Percentiles rank a stretch among this genome's conserved stretches.
phyloP scores from a whole-genome alignment of 2,797 vertebrate genomes.

The Myripristis murdjan region DNA sequence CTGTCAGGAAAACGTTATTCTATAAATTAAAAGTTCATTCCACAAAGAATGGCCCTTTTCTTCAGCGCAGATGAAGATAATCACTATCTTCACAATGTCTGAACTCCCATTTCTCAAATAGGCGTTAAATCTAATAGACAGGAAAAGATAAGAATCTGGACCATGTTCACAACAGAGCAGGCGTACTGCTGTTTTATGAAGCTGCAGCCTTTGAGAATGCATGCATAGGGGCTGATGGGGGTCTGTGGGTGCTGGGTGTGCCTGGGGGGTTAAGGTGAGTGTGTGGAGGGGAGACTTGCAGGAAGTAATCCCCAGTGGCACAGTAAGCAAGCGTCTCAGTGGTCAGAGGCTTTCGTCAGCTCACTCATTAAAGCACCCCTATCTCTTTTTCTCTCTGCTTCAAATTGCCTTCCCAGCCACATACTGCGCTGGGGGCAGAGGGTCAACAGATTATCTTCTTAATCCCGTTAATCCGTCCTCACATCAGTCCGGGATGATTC shows the following conservation, averaged over 20 bases:
- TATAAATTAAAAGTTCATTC: neutral
- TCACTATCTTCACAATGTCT: neutral
- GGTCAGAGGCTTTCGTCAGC: constrained; percentile 72
- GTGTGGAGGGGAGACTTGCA: constrained; percentile 47
- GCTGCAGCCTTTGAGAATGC: neutral
- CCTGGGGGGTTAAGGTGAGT: constrained; percentile 52
- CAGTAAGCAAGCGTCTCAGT: constrained; percentile 55
- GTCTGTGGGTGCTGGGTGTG: constrained; percentile 24
- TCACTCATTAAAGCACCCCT: constrained; percentile 73
- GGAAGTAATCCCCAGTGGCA: constrained; percentile 70
- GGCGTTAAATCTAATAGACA: neutral
- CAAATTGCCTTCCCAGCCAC: constrained; percentile 82
- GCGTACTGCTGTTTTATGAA: neutral
- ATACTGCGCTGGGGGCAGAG: constrained; percentile 71
- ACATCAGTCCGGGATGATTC: constrained; percentile 82
- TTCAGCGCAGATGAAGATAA: neutral
- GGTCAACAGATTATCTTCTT: constrained; percentile 84
- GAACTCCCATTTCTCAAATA: constrained; percentile 4
- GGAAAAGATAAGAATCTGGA: neutral
- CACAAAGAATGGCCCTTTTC: neutral
- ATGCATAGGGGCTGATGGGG: neutral
- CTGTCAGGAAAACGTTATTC: neutral
- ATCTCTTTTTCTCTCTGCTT: constrained; percentile 66
- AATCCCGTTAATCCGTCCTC: constrained; percentile 85
- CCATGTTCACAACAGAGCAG: neutral